Evolutionary conservation across 2,113 vertebrate species (phyloP).

Genomic region (Carassius carassius): DNA sequence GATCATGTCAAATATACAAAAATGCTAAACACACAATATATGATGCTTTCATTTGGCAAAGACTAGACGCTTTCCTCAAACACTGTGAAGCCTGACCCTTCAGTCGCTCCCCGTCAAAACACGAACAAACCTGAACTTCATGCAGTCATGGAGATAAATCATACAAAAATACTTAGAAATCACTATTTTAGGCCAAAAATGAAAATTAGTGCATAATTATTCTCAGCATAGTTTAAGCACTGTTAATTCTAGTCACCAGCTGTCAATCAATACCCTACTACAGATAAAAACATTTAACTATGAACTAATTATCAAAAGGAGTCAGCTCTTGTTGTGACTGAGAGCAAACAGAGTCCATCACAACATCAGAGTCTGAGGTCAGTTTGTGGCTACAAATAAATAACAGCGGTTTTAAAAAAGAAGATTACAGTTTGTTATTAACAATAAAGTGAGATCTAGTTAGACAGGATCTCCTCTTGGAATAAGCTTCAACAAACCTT

Average conservation of each 20-base stretch:
- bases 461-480: conserved; percentile 22
- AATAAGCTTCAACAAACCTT: not conserved
- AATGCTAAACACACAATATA: not conserved
- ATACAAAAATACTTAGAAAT: not conserved
- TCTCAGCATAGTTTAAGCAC: not conserved
- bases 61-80: not conserved
- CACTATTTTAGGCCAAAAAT: not conserved
- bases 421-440: conserved; percentile 50
- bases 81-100: not conserved
- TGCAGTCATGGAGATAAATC: not conserved
- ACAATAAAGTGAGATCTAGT: conserved; percentile 51
- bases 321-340: not conserved
- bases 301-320: not conserved
- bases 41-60: not conserved
- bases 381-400: conserved; percentile 59
- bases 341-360: not conserved
- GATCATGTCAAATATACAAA: not conserved
- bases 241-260: not conserved
- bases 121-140: not conserved
- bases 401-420: conserved; percentile 53
- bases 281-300: not conserved
- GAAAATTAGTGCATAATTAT: not conserved
- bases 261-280: not conserved
- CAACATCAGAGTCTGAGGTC: conserved; percentile 15
- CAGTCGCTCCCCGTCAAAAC: not conserved